Evolutionary conservation across 2,888 invertebrate species (phyloP).

Genomic region (Pegoplata infirma): DNA sequence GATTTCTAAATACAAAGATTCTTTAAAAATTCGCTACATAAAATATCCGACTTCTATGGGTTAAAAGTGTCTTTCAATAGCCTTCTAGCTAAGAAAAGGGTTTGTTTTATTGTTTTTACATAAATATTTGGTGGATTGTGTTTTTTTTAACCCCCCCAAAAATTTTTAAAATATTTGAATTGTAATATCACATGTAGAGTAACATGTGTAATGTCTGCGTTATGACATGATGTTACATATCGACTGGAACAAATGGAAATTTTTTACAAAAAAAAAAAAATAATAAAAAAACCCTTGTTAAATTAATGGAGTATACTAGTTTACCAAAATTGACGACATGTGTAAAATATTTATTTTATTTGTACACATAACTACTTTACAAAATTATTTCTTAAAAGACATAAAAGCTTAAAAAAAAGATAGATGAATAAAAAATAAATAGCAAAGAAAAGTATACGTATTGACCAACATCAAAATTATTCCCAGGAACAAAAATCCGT

Average conservation of each 20-base stretch:
- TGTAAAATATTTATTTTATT: constrained; percentile 37
- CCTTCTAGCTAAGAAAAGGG: no score
- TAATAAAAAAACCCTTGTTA: constrained; percentile 31
- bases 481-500: no score
- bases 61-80: no score
- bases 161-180: no score
- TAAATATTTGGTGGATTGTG: neutral
- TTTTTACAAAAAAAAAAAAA: neutral
- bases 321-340: constrained; percentile 52
- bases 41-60: no score
- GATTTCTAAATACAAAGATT: no score
- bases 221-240: neutral
- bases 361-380: constrained; percentile 9
- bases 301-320: constrained; percentile 50
- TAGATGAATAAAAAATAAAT: constrained; percentile 33
- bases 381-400: neutral
- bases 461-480: no score
- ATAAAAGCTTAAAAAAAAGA: constrained; percentile 33
- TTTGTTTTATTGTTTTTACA: neutral
- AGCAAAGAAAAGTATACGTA: neutral
- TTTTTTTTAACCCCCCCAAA: neutral
- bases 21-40: no score
- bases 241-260: no score
- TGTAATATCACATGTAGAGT: neutral
- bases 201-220: constrained; percentile 17